Evolutionary conservation across 35 echinoderm and acorn worm species (phyloP), one percentile per base, ranked within the genome.

Genomic region (Amphiura filiformis): DNA sequence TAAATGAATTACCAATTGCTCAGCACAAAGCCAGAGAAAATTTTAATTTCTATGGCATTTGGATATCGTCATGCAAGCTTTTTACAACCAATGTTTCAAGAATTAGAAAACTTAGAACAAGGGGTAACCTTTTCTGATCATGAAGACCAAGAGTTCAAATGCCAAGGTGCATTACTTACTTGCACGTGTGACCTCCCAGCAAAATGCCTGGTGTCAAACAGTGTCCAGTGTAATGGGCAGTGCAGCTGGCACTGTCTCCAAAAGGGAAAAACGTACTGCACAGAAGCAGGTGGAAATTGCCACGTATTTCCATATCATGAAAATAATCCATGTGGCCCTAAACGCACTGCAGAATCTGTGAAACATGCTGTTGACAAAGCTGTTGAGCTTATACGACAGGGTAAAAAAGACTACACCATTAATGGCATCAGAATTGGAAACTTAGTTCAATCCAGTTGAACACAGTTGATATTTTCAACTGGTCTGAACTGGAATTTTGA

Each of bases 141-240:
- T 79, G 30, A 42, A 33, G 88, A 79, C 15, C 0, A 82, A 75
- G 26, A 30, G 75, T 89, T 89, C 35, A 70, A 34, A n/a, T 89
- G 56, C 37, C 78, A 76, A 17, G 88, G 79, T 41, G 0, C 79
- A 14, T n/a, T 89, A 13, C 30, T 89, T 11, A 76, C 88, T 65
- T 83, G 88, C 34, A 89, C 88, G 13, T 89, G 88, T 89, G 88
- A 89, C 33, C 31, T 89, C 0, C 88, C 88, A 39, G 88, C 88
- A 2, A 82, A 89, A 75, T 75, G 80, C 70, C 76, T 89, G 14
- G 88, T 89, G 28, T 82, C 88, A 28, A 89, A 89, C 47, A 89
- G 88, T 1, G 81, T 89, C 14, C 78, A 89, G 35, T 89, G 82
- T 20, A 89, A 82, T 77, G 88, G 79, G 0, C 65, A 75, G 3